Base-by-base conservation (phyloP, 2,113 vertebrate species). In the Barbus barbus region DNA sequence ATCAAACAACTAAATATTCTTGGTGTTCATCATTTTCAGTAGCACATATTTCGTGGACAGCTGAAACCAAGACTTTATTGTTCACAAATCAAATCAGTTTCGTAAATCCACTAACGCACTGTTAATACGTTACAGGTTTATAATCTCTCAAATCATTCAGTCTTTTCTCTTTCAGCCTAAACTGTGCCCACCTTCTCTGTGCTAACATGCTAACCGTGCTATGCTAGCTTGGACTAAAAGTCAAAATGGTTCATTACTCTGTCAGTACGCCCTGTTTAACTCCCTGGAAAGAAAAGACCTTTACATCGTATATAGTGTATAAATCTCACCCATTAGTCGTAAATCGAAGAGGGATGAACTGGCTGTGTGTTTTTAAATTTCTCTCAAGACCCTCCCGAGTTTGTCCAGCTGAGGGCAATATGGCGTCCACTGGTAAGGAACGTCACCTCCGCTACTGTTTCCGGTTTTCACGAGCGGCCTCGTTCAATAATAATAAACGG, bases 381-480 rank as follows among this genome's bases (percentile, higher is more conserved):
- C 46, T 81, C 51, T 77, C 72, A 74, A 83, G 56, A 63, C 44
- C 78, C 69, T 78, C 73, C 78, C 65, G 46, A 63, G 46, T 78
- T 74, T 73, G 46, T 82, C 83, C 90, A 87, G 84, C 77, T 82
- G 56, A 86, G 79, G 85, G 87, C 89, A 94, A 94, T 93, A 94
- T 94, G 93, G 93, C 93, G 93, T 82, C 69, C 72, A 88, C 90
- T 87, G 90, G 83, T 18, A 84, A 44, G 44, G 22, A 33, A 69
- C 87, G 28, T 86, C 85, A 88, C 51, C 20, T 88, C 85, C 87
- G 3, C 36, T 41, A 4, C n/a, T 12, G 60, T 28, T 83, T 83
- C 74, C 56, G 5, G 36, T 71, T n/a, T 56, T 72, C 33, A 16
- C 1, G 14, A 60, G 78, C 67, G 63, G 76, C 51, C 41, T n/a